Base-by-base conservation (phyloP, 2,888 invertebrate species). In the Cacoxenus indagator region DNA sequence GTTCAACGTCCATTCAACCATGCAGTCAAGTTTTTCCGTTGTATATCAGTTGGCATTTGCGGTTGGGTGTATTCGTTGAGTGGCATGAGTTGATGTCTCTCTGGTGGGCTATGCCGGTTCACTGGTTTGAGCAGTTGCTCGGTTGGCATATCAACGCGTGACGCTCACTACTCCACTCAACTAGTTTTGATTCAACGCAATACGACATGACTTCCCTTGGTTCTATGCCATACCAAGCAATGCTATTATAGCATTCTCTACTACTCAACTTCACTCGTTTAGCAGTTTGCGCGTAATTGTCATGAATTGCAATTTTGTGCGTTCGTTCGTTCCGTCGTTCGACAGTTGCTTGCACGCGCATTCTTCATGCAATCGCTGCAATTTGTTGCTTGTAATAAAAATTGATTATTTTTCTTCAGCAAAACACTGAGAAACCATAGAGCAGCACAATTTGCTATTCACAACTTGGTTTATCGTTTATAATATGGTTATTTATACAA, bases 261-360 rank as follows among this genome's bases (percentile, higher is more conserved):
- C n/a, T n/a, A n/a, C n/a, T n/a, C n/a, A n/a, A n/a, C 3, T n/a
- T 48, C 8, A 8, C 48, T 48, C 19, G 8, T 22, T 22, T 48
- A 17, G 17, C 48, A 48, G 5, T 51, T 9, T 31, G 59, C 6
- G 31, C 19, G 59, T 61, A 62, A 45, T 45, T 37, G 43, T 45
- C 45, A 62, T 62, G 61, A 62, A 45, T 62, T 45, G 45, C 45
- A 62, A 24, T 45, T 59, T 62, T 37, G 37, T 37, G 37, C 37
- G 37, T 37, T 37, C 37, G 37, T 37, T 37, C 37, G 37, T 37
- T 37, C 14, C n/a, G n/a, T n/a, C n/a, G n/a, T n/a, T n/a, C n/a
- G n/a, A n/a, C n/a, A n/a, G n/a, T n/a, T n/a, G n/a, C n/a, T n/a
- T n/a, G n/a, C n/a, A n/a, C n/a, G n/a, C n/a, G n/a, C n/a, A 14